These are phyloP conservation scores for Agriopis leucophaearia DNA, from an alignment of 2,888 invertebrate species.

Conservation along the genomic window DNA sequence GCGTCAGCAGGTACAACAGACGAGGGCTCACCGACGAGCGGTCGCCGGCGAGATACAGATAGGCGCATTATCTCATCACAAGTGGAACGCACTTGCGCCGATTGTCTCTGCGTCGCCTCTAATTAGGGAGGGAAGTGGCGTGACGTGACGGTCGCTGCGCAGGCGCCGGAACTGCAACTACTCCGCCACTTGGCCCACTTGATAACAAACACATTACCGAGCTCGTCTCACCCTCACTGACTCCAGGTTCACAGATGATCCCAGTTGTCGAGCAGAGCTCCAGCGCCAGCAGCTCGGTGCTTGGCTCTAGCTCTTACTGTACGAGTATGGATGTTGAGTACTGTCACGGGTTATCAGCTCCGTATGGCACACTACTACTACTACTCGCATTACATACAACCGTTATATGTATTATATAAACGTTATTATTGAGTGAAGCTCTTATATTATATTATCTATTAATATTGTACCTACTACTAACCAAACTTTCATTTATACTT, in stretches of 20 bases:
- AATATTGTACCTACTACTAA: no score
- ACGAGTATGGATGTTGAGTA: no score
- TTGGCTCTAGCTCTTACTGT: not conserved
- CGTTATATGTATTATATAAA: no score
- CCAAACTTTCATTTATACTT: no score
- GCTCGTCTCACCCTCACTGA: not conserved
- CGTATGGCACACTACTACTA: no score
- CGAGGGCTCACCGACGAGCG: slow-evolving; percentile 2
- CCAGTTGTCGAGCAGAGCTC: not conserved
- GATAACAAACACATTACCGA: slow-evolving; percentile 37
- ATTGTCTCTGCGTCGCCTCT: not conserved
- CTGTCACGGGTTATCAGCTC: no score
- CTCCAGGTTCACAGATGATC: not conserved
- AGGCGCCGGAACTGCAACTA: slow-evolving; percentile 6
- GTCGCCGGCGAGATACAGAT: slow-evolving; percentile 6
- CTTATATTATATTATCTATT: no score
- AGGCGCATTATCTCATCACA: slow-evolving; percentile 12
- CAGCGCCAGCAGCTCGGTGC: not conserved
- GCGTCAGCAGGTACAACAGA: not conserved
- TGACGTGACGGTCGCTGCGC: slow-evolving; percentile 20
- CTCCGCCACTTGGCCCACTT: slow-evolving; percentile 33
- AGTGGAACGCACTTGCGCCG: slow-evolving; percentile 18
- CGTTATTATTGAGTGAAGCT: no score
- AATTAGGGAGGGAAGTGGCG: slow-evolving; percentile 12
- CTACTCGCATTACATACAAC: no score